Base-by-base conservation (phyloP, 2,113 vertebrate species). In the Ptilonorhynchus violaceus region DNA sequence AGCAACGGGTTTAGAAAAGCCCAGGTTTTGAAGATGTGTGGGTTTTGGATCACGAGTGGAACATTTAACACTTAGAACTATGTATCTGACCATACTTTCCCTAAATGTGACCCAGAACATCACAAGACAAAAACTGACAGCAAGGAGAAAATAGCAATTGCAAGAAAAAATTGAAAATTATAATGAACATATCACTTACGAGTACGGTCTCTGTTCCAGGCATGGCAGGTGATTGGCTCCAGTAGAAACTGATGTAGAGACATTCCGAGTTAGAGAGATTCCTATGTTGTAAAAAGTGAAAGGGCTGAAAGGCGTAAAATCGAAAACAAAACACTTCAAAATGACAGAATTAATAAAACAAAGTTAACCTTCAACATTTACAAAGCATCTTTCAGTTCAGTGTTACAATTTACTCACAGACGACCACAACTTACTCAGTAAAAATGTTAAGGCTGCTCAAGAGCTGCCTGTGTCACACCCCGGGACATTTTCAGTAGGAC, bases 171-270 rank as follows among this genome's bases (percentile, higher is more conserved):
- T 2, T 3, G 1, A 31, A 15, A 41, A 35, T 6, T 30, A 15
- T 89, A 77, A 31, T 27, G 11, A 96, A 50, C 1, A 21, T 0
- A 6, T 35, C 33, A 98, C 99, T 99, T 97, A 99, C 99, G 99
- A 63, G 99, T 99, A 55, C 99, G 98, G 97, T 99, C 99, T 97
- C 98, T 98, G 98, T 99, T 99, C 99, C 99, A 99, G 15, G 99
- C 99, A 95, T 99, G 99, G 97, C 99, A 99, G 97, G 99, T 99
- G 97, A 99, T 99, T 94, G 99, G 99, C 94, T 99, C 99, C 97
- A 99, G 91, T 94, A 99, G 98, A 97, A 99, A 99, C 97, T 99
- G 99, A 93, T 99, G 99, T 62, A 99, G 99, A 95, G 99, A 99
- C 99, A 99, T 99, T 96, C 97, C 98, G 98, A 98, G 90, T 50